These are phyloP conservation scores for Anarrhichthys ocellatus DNA, from an alignment of 2,113 vertebrate genomes.

Conservation along the genomic window DNA sequence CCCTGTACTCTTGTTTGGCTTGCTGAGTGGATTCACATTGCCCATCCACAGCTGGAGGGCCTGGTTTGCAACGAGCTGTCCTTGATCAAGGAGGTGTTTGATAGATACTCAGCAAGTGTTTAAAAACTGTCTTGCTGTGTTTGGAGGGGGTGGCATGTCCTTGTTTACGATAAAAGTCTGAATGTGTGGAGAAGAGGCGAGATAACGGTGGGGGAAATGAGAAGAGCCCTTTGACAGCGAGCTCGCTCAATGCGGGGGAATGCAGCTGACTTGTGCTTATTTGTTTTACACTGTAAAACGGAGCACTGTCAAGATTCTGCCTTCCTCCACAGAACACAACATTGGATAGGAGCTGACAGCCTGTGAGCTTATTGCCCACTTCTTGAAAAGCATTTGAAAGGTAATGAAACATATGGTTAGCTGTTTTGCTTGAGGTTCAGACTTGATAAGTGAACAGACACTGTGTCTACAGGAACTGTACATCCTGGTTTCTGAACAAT, in stretches of 20 bases:
- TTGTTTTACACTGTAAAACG: constrained; percentile 36
- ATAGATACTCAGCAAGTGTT: constrained; percentile 53
- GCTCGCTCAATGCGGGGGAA: not conserved
- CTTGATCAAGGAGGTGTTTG: constrained; percentile 58
- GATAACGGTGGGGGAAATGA: constrained; percentile 37
- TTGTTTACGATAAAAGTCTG: constrained; percentile 11
- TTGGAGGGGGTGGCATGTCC: constrained; percentile 28
- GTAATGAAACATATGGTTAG: constrained; percentile 11
- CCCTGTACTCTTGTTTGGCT: constrained; percentile 31
- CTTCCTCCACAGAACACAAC: not conserved
- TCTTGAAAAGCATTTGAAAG: constrained; percentile 19
- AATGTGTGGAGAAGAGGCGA: constrained; percentile 22
- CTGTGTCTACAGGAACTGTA: not conserved
- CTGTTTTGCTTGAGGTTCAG: constrained; percentile 11
- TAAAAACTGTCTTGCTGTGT: constrained; percentile 21
- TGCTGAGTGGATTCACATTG: constrained; percentile 43
- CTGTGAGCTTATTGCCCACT: not conserved
- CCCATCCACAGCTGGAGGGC: constrained; percentile 52
- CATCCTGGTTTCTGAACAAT: not conserved
- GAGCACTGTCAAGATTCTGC: constrained; percentile 9
- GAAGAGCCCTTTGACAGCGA: constrained; percentile 38
- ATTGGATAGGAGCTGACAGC: constrained; percentile 7
- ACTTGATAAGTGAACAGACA: constrained; percentile 6
- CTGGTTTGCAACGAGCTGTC: constrained; percentile 26
- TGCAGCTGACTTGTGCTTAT: constrained; percentile 33